Conservation (phyloP, 2,113 vertebrate species). For the Actenoides lindsayi region DNA sequence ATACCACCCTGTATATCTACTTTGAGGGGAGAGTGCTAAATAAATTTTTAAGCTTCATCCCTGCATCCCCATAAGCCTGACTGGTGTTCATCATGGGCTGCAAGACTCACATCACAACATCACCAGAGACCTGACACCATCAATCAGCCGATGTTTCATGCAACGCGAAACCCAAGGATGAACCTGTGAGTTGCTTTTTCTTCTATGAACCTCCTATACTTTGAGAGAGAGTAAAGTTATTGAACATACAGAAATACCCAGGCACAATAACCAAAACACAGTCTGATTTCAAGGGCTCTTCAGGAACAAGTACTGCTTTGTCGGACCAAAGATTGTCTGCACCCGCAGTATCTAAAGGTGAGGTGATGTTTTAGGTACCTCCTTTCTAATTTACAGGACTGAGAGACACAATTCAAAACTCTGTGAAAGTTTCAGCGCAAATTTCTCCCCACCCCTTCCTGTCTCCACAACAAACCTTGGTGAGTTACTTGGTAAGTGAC, state of each 20-base stretch:
- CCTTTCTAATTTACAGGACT: neutral
- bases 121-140: neutral
- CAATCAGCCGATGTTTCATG: neutral
- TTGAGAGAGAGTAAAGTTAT: neutral
- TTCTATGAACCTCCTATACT: neutral
- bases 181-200: neutral
- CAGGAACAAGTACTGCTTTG: neutral
- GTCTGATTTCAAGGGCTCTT: neutral
- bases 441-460: neutral
- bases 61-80: neutral
- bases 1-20: neutral
- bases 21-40: neutral
- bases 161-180: neutral
- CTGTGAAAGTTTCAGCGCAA: neutral
- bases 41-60: neutral
- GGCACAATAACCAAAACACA: neutral
- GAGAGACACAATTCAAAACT: neutral
- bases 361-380: neutral
- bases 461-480: neutral
- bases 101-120: neutral
- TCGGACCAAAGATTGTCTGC: neutral
- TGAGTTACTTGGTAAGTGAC: neutral
- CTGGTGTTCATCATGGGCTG: accelerated
- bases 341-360: neutral
- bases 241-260: neutral